Conservation (phyloP, 2,113 vertebrate genomes). For the Poeciliopsis turrubarensis region DNA sequence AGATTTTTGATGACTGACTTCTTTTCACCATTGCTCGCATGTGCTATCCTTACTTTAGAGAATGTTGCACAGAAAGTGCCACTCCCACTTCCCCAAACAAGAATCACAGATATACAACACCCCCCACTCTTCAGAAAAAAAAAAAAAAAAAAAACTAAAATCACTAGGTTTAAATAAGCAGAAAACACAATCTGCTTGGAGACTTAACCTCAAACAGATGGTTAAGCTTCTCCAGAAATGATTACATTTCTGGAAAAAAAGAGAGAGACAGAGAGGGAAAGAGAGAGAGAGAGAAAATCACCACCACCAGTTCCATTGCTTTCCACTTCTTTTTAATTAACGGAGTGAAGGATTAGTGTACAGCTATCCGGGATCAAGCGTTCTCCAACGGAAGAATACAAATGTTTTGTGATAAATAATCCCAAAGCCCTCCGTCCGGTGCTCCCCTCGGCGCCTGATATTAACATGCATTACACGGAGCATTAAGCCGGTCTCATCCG, state of each 20-base stretch:
- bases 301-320: slow-evolving; percentile 84
- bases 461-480: slow-evolving; percentile 81
- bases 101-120: slow-evolving; percentile 19
- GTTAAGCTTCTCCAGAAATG: slow-evolving; percentile 92
- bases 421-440: slow-evolving; percentile 66
- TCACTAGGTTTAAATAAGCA: slow-evolving; percentile 82
- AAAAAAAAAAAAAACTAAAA: slow-evolving; percentile 59
- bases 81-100: slow-evolving; percentile 23
- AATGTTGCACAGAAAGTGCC: background rate
- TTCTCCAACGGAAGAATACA: slow-evolving; percentile 84
- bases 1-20: background rate
- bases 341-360: slow-evolving; percentile 88
- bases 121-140: slow-evolving; percentile 59
- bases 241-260: slow-evolving; percentile 85
- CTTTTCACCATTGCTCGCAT: slow-evolving; percentile 6
- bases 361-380: slow-evolving; percentile 88
- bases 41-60: background rate
- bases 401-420: slow-evolving; percentile 85
- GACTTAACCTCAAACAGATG: slow-evolving; percentile 95
- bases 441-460: slow-evolving; percentile 73
- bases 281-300: slow-evolving; percentile 64
- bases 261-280: background rate
- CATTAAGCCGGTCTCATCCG: slow-evolving; percentile 73
- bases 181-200: slow-evolving; percentile 83
- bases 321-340: slow-evolving; percentile 92